A percentile compares a stretch with the other conserved stretches of the same genome.
Conservation (phyloP, 1,140 invertebrate genomes). For the Spodoptera litura region DNA sequence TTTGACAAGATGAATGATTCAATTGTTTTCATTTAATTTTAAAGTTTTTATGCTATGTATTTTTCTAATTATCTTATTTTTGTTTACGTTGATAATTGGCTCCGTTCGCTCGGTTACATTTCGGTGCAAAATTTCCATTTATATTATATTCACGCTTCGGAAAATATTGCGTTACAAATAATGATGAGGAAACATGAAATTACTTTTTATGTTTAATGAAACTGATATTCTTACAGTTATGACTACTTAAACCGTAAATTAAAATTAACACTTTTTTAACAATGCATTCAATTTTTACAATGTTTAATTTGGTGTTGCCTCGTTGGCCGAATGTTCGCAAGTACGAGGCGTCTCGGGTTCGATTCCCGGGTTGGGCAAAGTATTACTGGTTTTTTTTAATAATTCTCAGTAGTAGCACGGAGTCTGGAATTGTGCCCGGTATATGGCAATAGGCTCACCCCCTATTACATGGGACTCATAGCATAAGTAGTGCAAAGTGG, state of each 20-base stretch:
- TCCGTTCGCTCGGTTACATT: background rate
- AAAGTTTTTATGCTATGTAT: conserved; percentile 29
- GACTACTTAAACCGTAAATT: conserved; percentile 1
- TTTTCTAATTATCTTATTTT: conserved; percentile 1
- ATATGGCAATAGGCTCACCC: too few species aligned
- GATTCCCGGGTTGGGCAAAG: too few species aligned
- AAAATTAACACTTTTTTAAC: background rate
- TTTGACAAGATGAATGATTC: conserved; percentile 34
- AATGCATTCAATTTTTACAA: background rate
- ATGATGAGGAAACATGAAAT: conserved; percentile 32
- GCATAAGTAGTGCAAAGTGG: too few species aligned
- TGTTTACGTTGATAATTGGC: conserved; percentile 6
- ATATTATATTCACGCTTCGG: conserved; percentile 18
- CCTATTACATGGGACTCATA: too few species aligned
- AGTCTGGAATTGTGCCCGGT: too few species aligned
- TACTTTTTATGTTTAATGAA: conserved; percentile 13
- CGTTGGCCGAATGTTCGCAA: too few species aligned
- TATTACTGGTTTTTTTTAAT: too few species aligned
- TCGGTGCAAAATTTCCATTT: conserved; percentile 19
- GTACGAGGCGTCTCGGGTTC: too few species aligned
- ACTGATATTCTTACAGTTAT: background rate
- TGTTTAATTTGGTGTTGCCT: too few species aligned
- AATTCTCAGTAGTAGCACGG: too few species aligned
- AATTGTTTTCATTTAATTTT: conserved; percentile 44
- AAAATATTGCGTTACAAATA: conserved; percentile 12